Percentiles rank a stretch among this genome's conserved stretches.
These are phyloP conservation scores for Meta bourneti DNA, from an alignment of 2,888 invertebrate species.

Conservation along the genomic window DNA sequence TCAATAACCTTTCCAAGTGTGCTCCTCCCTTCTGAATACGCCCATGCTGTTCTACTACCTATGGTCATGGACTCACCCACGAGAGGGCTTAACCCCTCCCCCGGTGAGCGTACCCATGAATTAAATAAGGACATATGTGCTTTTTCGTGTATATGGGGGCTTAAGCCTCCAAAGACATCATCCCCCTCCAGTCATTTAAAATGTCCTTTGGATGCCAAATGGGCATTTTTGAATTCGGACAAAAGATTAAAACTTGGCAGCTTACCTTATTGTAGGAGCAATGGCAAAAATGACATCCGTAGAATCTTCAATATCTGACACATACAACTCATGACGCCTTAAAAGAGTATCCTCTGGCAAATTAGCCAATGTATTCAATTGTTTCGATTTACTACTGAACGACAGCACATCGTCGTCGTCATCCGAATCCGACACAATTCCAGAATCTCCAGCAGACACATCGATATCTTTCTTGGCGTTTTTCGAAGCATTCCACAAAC, in stretches of 20 bases:
- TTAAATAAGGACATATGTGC: too few species aligned
- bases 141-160: too few species aligned
- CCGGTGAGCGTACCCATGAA: too few species aligned
- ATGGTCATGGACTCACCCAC: too few species aligned
- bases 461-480: neutral
- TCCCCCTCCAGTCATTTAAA: too few species aligned
- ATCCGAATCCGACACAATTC: constrained; percentile 22
- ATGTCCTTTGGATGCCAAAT: too few species aligned
- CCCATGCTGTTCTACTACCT: too few species aligned
- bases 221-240: too few species aligned
- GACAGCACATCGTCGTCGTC: constrained; percentile 34
- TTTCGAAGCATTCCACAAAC: neutral
- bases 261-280: constrained; percentile 77
- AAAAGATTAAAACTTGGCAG: neutral
- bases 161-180: too few species aligned
- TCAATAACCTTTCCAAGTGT: too few species aligned
- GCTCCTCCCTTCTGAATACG: too few species aligned
- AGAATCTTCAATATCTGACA: constrained; percentile 77
- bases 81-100: too few species aligned
- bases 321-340: constrained; percentile 77
- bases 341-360: constrained; percentile 61
- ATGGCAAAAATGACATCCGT: constrained; percentile 76
- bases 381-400: neutral
- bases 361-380: constrained; percentile 16
- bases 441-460: neutral